A percentile compares a stretch with the other conserved stretches of the same genome.
These are phyloP conservation scores for Glaucidium brasilianum DNA, from an alignment of 2,113 vertebrate genomes.

Conservation along the genomic window DNA sequence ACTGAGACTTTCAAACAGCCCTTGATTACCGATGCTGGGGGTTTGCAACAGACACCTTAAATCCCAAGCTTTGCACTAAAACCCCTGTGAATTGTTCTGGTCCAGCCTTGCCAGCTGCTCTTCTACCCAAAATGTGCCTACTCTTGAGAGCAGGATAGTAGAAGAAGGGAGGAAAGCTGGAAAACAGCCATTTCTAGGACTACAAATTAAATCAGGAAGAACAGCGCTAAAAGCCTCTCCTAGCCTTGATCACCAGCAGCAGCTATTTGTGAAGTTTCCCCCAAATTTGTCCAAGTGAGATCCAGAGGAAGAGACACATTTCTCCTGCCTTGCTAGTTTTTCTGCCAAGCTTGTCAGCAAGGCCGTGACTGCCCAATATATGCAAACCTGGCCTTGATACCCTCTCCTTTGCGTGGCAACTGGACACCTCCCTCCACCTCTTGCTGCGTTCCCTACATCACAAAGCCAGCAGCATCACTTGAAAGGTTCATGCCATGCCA, in stretches of 20 bases:
- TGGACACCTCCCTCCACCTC: background rate
- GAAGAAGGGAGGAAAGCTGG: background rate
- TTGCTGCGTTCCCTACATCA: background rate
- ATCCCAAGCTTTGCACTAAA: background rate
- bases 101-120: constrained; percentile 12
- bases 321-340: background rate
- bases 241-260: background rate
- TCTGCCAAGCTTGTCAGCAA: background rate
- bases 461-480: background rate
- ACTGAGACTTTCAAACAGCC: background rate
- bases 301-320: background rate
- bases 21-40: background rate
- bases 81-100: background rate
- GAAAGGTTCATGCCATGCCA: background rate
- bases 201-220: background rate
- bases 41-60: background rate
- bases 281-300: background rate
- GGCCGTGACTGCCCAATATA: background rate
- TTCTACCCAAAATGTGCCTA: background rate
- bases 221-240: background rate
- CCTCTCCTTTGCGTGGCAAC: background rate
- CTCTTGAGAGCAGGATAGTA: background rate
- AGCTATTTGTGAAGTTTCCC: background rate
- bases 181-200: background rate
- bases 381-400: background rate